Base-by-base conservation (phyloP, 2,888 invertebrate genomes). In the Spilosoma lubricipeda region DNA sequence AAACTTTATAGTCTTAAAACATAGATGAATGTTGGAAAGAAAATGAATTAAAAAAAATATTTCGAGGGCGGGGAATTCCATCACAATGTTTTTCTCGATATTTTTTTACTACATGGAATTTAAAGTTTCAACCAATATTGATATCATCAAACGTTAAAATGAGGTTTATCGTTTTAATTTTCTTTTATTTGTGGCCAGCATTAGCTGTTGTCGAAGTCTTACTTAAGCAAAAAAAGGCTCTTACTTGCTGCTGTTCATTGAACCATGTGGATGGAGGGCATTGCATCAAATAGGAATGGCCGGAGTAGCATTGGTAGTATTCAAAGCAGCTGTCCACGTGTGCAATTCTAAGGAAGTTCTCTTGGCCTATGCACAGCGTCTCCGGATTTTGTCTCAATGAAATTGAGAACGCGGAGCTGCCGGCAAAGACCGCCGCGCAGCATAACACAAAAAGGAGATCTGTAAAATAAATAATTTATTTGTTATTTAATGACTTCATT, bases 261-360 rank as follows among this genome's bases (percentile, higher is more conserved):
- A 96, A 96, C 95, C 96, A 96, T 8, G 94, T 93, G 0, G 84
- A 81, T 0, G 81, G 83, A 3, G 96, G 95, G 75, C 96, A 96
- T 78, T 93, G 90, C 92, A 95, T 93, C 18, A 93, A 88, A 77
- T 95, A 94, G 0, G 96, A 90, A 2, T 90, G 88, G 3, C 92
- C 92, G 0, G 92, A 90, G 78, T 95, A 94, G 86, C 96, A 96
- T 82, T 96, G 94, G 90, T 90, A 96, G 90, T 95, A 96, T 52
- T 90, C 87, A 64, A 87, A 75, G 86, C 96, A 96, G 84, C 89
- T 91, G 0, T 91, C 87, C 27, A 90, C 76, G 80, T 89, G 89
- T 77, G 95, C 91, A 79, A 96, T 94, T 67, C 95, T 90, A 36
- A 95, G 91, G 90, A 95, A 95, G 88, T 95, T 94, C 85, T 91